Evolutionary conservation across 1,140 invertebrate species (phyloP).

Genomic region (Drosophila triauraria): DNA sequence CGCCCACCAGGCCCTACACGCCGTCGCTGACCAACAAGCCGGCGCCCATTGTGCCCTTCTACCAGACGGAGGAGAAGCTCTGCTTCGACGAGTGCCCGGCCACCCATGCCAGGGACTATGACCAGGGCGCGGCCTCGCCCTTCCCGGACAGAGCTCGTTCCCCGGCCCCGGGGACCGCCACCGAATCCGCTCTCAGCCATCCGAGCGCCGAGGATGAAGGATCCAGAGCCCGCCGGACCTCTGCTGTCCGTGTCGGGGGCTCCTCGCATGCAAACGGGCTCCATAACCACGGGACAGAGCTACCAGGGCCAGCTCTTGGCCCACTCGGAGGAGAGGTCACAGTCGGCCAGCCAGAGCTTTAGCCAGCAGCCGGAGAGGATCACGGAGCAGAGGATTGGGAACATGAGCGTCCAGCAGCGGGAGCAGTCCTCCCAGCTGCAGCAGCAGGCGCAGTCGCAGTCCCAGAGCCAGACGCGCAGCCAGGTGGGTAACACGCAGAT

Average conservation of each 20-base stretch:
- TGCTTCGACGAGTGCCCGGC: slow-evolving; percentile 87
- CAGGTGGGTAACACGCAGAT: slow-evolving; percentile 87
- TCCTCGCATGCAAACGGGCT: slow-evolving; percentile 71
- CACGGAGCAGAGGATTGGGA: slow-evolving; percentile 58
- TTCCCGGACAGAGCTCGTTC: slow-evolving; percentile 87
- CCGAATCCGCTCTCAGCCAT: slow-evolving; percentile 87
- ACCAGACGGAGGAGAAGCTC: slow-evolving; percentile 88
- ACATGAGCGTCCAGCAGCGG: slow-evolving; percentile 64
- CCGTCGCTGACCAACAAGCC: slow-evolving; percentile 89
- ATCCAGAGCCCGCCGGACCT: slow-evolving; percentile 59
- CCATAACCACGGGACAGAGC: slow-evolving; percentile 80
- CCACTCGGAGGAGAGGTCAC: slow-evolving; percentile 66
- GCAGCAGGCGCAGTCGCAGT: slow-evolving; percentile 68
- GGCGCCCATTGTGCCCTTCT: slow-evolving; percentile 88
- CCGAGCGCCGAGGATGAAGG: slow-evolving; percentile 87
- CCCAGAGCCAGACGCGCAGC: slow-evolving; percentile 81
- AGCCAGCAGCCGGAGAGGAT: slow-evolving; percentile 68
- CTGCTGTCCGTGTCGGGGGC: slow-evolving; percentile 34
- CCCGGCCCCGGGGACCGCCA: slow-evolving; percentile 88
- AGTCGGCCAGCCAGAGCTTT: slow-evolving; percentile 67
- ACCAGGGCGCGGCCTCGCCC: slow-evolving; percentile 86
- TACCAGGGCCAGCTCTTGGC: slow-evolving; percentile 77
- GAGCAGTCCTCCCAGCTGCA: slow-evolving; percentile 69
- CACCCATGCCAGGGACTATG: slow-evolving; percentile 86
- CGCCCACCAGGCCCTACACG: slow-evolving; percentile 86